phyloP scores from a whole-genome alignment of 2,797 vertebrate genomes.

The Champsocephalus gunnari region DNA sequence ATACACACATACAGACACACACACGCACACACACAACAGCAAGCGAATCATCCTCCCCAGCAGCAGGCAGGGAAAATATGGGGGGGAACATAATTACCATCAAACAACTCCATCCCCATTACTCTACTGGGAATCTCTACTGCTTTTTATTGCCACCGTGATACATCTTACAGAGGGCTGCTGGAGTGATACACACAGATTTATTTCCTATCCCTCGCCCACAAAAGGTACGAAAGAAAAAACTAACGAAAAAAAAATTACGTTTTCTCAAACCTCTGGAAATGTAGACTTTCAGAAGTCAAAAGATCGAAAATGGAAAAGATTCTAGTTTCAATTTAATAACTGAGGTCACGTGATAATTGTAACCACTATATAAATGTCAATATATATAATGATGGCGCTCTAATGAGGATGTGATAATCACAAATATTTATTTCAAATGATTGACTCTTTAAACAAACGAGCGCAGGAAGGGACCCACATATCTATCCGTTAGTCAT shows the following conservation, averaged over 20 bases:
- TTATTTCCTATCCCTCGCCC: slow-evolving; percentile 38
- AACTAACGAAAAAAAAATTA: background rate
- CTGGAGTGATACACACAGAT: slow-evolving; percentile 48
- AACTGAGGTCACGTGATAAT: background rate
- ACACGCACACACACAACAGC: slow-evolving; percentile 31
- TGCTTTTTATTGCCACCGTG: slow-evolving; percentile 84
- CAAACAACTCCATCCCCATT: slow-evolving; percentile 90
- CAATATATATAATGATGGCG: background rate
- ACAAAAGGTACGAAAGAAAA: slow-evolving; percentile 31
- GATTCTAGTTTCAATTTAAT: background rate
- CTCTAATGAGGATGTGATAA: too few relatives aligned
- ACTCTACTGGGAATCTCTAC: slow-evolving; percentile 88
- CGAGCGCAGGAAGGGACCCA: background rate
- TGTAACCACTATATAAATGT: background rate
- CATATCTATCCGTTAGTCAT: background rate
- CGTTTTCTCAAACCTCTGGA: slow-evolving; percentile 8
- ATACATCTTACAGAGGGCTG: slow-evolving; percentile 48
- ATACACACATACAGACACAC: slow-evolving; percentile 36
- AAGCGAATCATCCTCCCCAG: slow-evolving; percentile 86
- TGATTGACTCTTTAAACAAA: background rate
- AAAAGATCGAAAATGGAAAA: background rate
- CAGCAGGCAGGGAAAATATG: slow-evolving; percentile 80
- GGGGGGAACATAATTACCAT: slow-evolving; percentile 91
- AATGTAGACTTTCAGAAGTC: background rate
- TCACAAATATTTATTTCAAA: background rate